Evolutionary conservation across 1,140 invertebrate species (phyloP).

Genomic region (Polypedilum pembai): DNA sequence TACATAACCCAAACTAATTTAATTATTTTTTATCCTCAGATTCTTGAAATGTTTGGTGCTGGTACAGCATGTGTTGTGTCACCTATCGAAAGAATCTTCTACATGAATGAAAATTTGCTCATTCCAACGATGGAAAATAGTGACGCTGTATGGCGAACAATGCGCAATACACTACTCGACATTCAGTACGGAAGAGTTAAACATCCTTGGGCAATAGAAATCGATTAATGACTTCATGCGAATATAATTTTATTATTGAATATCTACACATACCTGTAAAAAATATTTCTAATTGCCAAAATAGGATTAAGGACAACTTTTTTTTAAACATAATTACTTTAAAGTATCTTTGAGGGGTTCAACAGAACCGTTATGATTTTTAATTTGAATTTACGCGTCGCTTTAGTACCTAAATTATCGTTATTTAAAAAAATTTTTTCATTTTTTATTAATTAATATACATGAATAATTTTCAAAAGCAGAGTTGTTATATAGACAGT

Average conservation of each 20-base stretch:
- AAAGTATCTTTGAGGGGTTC: background rate
- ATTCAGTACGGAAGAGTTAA: constrained; percentile 78
- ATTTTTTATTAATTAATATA: too few relatives aligned
- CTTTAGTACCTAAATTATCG: too few relatives aligned
- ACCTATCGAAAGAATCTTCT: constrained; percentile 76
- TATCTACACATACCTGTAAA: background rate
- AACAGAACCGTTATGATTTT: too few relatives aligned
- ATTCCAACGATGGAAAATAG: constrained; percentile 69
- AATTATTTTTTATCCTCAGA: constrained; percentile 46
- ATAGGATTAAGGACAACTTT: background rate
- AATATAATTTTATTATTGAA: background rate
- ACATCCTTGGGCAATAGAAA: constrained; percentile 62
- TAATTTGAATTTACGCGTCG: too few relatives aligned
- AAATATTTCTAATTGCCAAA: constrained; percentile 6
- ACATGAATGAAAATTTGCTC: constrained; percentile 53
- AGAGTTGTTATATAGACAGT: too few relatives aligned
- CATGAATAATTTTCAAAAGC: too few relatives aligned
- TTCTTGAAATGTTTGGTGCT: constrained; percentile 88
- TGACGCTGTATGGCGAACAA: constrained; percentile 57
- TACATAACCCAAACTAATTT: background rate
- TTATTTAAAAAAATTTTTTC: too few relatives aligned
- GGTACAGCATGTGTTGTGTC: constrained; percentile 91
- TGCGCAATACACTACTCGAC: constrained; percentile 65
- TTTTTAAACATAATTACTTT: background rate
- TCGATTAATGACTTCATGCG: constrained; percentile 35